Percentiles rank a stretch among this genome's conserved stretches.
Evolutionary conservation across 2,113 vertebrate species (phyloP).

Genomic region (Cromileptes altivelis): DNA sequence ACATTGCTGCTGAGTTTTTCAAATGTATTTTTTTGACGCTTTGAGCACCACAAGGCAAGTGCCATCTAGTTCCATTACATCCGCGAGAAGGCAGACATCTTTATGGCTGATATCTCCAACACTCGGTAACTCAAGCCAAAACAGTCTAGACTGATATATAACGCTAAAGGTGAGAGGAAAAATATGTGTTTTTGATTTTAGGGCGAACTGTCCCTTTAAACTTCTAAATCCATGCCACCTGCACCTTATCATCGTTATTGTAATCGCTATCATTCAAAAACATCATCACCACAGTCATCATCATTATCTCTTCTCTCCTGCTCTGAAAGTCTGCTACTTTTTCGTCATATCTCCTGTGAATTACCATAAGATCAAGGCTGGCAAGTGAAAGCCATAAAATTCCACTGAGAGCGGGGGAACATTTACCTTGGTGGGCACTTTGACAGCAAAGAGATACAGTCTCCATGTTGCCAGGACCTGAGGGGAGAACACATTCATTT

Average conservation of each 20-base stretch:
- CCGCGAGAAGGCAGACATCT: no score
- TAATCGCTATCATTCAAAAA: constrained; percentile 37
- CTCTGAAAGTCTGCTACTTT: constrained; percentile 33
- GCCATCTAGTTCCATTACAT: no score
- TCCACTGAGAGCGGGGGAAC: constrained; percentile 49
- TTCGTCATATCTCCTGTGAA: constrained; percentile 42
- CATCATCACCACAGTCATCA: constrained; percentile 42
- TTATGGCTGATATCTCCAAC: no score
- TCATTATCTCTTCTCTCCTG: constrained; percentile 39
- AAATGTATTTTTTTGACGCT: no score
- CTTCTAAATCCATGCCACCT: constrained; percentile 6
- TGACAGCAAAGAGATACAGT: constrained; percentile 90
- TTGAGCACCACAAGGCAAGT: no score
- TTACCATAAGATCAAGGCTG: constrained; percentile 66
- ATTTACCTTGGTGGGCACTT: constrained; percentile 92
- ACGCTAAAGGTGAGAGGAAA: no score
- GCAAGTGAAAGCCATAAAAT: constrained; percentile 71
- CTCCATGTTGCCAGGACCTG: constrained; percentile 90
- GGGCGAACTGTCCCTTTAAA: not conserved
- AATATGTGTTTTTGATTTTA: no score
- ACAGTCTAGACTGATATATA: no score
- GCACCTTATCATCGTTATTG: constrained; percentile 14
- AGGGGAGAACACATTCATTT: constrained; percentile 73
- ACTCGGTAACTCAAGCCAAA: no score
- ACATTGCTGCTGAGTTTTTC: no score